Conservation (phyloP, 1,140 invertebrate genomes). For the Ips nitidus region DNA sequence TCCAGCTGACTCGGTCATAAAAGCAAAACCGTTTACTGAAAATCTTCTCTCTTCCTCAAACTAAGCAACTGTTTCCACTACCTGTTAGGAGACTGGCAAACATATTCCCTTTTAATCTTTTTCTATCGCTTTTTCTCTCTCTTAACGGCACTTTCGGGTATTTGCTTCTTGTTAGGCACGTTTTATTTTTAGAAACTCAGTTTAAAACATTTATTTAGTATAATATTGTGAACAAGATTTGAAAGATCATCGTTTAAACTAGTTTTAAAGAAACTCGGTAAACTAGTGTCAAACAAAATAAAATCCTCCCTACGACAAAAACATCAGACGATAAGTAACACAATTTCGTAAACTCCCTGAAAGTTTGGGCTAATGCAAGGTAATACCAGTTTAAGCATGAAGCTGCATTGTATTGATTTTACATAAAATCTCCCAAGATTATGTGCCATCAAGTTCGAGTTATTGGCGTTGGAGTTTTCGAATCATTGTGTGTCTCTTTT, state of each 20-base stretch:
- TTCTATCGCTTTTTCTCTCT: constrained; percentile 1
- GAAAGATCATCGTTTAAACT: too few relatives aligned
- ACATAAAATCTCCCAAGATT: constrained; percentile 5
- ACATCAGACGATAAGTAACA: neutral
- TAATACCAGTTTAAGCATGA: constrained; percentile 24
- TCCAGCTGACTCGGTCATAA: neutral
- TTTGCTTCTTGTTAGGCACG: constrained; percentile 5
- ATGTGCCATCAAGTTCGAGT: neutral
- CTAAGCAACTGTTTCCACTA: neutral
- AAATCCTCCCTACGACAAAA: too few relatives aligned
- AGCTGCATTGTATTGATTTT: constrained; percentile 17
- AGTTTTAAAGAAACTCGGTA: too few relatives aligned
- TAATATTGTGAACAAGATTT: too few relatives aligned
- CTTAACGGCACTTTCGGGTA: neutral
- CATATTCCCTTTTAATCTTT: constrained; percentile 6
- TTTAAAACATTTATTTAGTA: too few relatives aligned
- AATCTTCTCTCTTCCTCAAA: neutral
- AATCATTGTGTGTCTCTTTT: too few relatives aligned
- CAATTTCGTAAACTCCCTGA: constrained; percentile 12
- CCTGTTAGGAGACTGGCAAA: neutral
- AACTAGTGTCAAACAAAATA: too few relatives aligned
- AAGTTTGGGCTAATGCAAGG: constrained; percentile 9
- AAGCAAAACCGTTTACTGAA: neutral
- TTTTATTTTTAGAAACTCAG: constrained; percentile 1
- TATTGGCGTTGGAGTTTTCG: neutral